A percentile compares a stretch with the other conserved stretches of the same genome.
phyloP scores from a whole-genome alignment of 1,140 invertebrate species.

The Drosophila pseudoobscura region DNA sequence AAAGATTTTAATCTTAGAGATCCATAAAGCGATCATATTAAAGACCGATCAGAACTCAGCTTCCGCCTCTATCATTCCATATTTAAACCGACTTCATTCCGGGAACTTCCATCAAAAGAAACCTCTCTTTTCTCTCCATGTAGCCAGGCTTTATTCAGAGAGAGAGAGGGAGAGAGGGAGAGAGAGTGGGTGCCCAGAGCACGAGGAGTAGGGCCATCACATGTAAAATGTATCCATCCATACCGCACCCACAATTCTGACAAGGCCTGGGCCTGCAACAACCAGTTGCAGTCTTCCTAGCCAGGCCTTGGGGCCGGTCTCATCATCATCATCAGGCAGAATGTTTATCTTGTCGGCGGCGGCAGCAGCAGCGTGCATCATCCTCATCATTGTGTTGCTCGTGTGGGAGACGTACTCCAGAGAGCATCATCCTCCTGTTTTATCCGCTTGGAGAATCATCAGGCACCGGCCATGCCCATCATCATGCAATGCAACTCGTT shows the following conservation, averaged over 20 bases:
- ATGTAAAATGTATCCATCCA: slow-evolving; percentile 74
- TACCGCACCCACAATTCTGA: slow-evolving; percentile 50
- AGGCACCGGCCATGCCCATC: slow-evolving; percentile 8
- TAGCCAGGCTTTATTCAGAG: too few relatives aligned
- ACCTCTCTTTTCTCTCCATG: too few relatives aligned
- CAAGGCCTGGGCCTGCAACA: slow-evolving; percentile 33
- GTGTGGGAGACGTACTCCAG: slow-evolving; percentile 12
- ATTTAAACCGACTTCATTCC: too few relatives aligned
- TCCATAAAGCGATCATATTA: too few relatives aligned
- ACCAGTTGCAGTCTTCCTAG: slow-evolving; percentile 58
- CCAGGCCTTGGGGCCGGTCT: slow-evolving; percentile 37
- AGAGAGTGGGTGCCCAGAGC: not conserved
- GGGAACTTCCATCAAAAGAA: too few relatives aligned
- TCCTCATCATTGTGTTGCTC: slow-evolving; percentile 35
- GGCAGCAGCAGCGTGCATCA: slow-evolving; percentile 30
- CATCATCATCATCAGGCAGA: slow-evolving; percentile 32
- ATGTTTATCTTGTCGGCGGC: slow-evolving; percentile 40
- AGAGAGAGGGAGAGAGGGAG: too few relatives aligned
- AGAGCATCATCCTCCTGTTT: slow-evolving; percentile 13
- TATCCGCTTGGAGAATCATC: slow-evolving; percentile 7
- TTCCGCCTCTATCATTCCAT: too few relatives aligned
- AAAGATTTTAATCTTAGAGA: too few relatives aligned
- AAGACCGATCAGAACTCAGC: too few relatives aligned
- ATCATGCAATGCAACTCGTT: slow-evolving; percentile 45
- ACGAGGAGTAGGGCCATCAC: slow-evolving; percentile 15